A percentile compares a stretch with the other conserved stretches of the same genome.
phyloP scores from a whole-genome alignment of 2,797 vertebrate genomes.

The Pipistrellus pipistrellus region DNA sequence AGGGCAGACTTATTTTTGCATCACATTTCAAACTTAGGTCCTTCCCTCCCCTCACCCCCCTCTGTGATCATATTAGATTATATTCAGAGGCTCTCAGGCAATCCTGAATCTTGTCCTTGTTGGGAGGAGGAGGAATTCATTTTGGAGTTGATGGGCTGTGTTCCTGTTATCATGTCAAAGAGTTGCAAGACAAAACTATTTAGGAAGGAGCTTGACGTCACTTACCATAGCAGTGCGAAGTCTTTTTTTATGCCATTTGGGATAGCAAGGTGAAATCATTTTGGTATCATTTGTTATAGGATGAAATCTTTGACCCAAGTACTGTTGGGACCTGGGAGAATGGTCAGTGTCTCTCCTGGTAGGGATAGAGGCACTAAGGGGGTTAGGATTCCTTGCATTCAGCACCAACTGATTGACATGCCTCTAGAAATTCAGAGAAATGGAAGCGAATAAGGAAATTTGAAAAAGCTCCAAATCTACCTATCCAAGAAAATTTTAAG shows the following conservation, averaged over 20 bases:
- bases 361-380: accelerated
- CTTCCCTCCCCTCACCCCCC: too few species aligned
- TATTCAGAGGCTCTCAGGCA: constrained; percentile 74
- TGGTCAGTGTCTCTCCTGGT: background rate
- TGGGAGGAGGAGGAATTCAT: background rate
- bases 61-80: constrained; percentile 65
- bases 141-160: background rate
- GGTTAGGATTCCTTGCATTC: constrained; percentile 12
- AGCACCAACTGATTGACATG: background rate
- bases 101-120: constrained; percentile 58
- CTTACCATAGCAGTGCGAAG: background rate
- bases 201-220: background rate
- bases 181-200: background rate
- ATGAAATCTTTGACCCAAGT: background rate
- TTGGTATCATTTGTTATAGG: background rate
- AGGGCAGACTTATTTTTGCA: constrained; percentile 67
- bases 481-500: constrained; percentile 56
- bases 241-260: background rate
- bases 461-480: background rate
- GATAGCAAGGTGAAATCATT: background rate
- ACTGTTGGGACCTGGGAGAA: background rate
- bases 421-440: constrained; percentile 41
- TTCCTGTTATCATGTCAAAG: constrained; percentile 4
- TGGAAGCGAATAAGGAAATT: background rate
- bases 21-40: constrained; percentile 39